Base-by-base conservation (phyloP, 2,888 invertebrate genomes). In the Trachelus troglodyta region DNA sequence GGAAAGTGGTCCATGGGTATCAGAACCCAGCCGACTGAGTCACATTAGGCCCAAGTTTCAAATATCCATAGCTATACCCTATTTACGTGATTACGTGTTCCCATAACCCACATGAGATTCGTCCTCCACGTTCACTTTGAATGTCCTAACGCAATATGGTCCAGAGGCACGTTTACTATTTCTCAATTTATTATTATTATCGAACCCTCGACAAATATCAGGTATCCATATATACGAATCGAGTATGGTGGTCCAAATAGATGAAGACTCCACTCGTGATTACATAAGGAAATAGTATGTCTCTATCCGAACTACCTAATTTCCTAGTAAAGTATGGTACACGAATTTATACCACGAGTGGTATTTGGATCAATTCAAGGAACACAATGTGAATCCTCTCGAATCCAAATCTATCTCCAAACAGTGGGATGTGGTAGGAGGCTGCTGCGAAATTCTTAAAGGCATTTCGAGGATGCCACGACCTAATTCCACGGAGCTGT, bases 51-150 rank as follows among this genome's bases (percentile, higher is more conserved):
- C 76, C 76, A 76, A 83, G 88, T 83, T 81, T 88, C 87, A 81
- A 85, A 85, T 87, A 82, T 86, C 87, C 81, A 81, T 81, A 83
- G 81, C 83, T 82, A 84, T 84, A 81, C 77, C 81, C 69, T 77
- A 82, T 86, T 85, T 83, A 82, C 81, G 80, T 82, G 80, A 83
- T 86, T 86, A 84, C 81, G 83, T 77, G 79, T 79, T 83, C 82
- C 82, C 83, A 56, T 79, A 76, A 69, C 77, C 76, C 77, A 74
- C 73, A 79, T 77, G 77, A 79, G 79, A 79, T 77, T 79, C 79
- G 78, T 79, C 79, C 76, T 75, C 77, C 75, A 12, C 74, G 77
- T 85, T 83, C 83, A 85, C 84, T 84, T 86, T 78, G 76, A 79
- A 78, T 80, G 81, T 56, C 23, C 40, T 23, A 56, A 23, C 40